Evolutionary conservation across 2,888 invertebrate genomes (phyloP), one percentile per base, ranked within the genome.

Genomic region (Leucoptera coffeella): DNA sequence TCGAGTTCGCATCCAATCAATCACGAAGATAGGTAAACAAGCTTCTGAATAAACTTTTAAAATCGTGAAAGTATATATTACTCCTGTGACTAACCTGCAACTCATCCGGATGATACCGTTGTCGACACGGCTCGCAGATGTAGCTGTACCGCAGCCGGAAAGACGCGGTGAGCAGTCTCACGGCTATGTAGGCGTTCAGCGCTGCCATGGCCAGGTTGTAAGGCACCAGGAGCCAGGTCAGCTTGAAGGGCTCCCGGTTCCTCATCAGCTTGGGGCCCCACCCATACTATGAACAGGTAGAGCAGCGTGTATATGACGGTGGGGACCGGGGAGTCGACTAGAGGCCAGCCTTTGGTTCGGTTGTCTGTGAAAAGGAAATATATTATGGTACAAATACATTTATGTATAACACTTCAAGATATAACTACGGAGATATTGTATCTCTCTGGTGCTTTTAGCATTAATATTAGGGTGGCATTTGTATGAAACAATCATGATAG

Each of bases 171-270:
- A 86, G 58, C 30, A 87, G 47, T 69, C 91, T 83, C 32, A 80
- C 54, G 27, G 85, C 84, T 49, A 94, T 94, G 45, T 88, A 89
- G 3, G 79, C 76, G 49, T 93, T 94, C 25, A 94, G 64, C 2
- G 64, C 64, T 3, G 90, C 86, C 82, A 93, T 85, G 2, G 79
- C 75, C 33, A 92, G 59, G 57, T 94, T 94, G 51, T 94, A 93
- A 3, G 83, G 79, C 29, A 94, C 78, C 34, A 94, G 67, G 2
- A 85, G 54, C 75, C 78, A 78, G 12, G 80, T 82, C 24, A 94
- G 57, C 37, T 82, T 73, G 42, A 87, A 82, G 0, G 93, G 84
- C 45, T 77, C 75, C 32, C 85, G 71, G 35, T 82, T 74, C 47
- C 75, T 77, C 92, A 93, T 91, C 17, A 85, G 38, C 46, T 78